phyloP scores from a whole-genome alignment of 1,140 invertebrate species.

The Drosophila bipectinata region DNA sequence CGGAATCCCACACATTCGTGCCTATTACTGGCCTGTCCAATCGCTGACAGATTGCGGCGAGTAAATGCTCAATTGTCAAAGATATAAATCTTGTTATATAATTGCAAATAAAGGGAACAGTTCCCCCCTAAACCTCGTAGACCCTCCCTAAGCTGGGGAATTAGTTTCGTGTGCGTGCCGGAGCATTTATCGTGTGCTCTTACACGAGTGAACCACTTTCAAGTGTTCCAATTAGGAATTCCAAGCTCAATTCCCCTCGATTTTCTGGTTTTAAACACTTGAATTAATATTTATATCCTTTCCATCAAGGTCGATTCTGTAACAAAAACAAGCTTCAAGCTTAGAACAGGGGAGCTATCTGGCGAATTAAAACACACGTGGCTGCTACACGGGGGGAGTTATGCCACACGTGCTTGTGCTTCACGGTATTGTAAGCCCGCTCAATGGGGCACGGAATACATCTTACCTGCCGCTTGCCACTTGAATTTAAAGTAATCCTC shows the following conservation, averaged over 20 bases:
- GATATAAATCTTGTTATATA: slow-evolving; percentile 35
- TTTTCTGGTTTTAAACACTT: neutral
- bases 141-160: neutral
- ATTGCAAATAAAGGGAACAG: slow-evolving; percentile 20
- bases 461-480: neutral
- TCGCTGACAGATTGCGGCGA: slow-evolving; percentile 23
- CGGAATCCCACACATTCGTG: slow-evolving; percentile 6
- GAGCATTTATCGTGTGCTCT: slow-evolving; percentile 15
- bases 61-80: slow-evolving; percentile 37
- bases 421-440: slow-evolving; percentile 10
- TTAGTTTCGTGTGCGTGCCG: slow-evolving; percentile 26
- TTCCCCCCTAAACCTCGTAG: neutral
- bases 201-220: slow-evolving; percentile 44
- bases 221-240: slow-evolving; percentile 49
- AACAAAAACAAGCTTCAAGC: neutral
- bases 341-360: slow-evolving; percentile 10
- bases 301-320: slow-evolving; percentile 23
- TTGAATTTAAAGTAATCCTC: slow-evolving; percentile 24
- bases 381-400: neutral
- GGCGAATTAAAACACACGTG: slow-evolving; percentile 39
- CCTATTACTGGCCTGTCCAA: slow-evolving; percentile 18
- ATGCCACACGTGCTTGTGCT: slow-evolving; percentile 38
- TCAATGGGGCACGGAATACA: neutral
- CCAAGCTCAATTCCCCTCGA: slow-evolving; percentile 15
- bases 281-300: slow-evolving; percentile 11